Evolutionary conservation across 1,140 invertebrate species (phyloP).

Genomic region (Macrobrachium nipponense): DNA sequence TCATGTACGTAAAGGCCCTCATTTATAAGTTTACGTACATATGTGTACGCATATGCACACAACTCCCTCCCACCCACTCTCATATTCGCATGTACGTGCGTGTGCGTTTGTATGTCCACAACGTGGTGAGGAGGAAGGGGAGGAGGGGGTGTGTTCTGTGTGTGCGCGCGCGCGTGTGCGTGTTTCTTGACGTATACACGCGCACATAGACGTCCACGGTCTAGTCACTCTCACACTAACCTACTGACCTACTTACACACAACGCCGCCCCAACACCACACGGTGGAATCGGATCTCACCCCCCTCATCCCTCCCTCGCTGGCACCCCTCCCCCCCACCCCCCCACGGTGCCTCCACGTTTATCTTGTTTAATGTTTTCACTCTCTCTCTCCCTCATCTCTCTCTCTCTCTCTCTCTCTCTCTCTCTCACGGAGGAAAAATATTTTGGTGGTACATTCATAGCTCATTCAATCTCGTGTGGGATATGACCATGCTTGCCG

Average conservation of each 20-base stretch:
- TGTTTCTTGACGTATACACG: slow-evolving; percentile 36
- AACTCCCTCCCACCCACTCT: too few species aligned
- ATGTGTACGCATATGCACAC: not conserved
- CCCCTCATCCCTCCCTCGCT: not conserved
- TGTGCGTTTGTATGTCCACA: slow-evolving; percentile 43
- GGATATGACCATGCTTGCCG: not conserved
- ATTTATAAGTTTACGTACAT: not conserved
- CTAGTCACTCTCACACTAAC: slow-evolving; percentile 55
- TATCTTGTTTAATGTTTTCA: too few species aligned
- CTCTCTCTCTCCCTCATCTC: too few species aligned
- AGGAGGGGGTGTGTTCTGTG: not conserved
- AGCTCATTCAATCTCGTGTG: too few species aligned
- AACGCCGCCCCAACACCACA: slow-evolving; percentile 36
- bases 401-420: too few species aligned
- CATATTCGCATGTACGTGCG: slow-evolving; percentile 16
- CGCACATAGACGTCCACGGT: slow-evolving; percentile 43
- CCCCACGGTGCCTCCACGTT: too few species aligned
- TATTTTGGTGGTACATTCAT: too few species aligned
- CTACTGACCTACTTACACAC: slow-evolving; percentile 51
- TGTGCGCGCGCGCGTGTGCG: slow-evolving; percentile 49
- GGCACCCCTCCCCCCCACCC: too few species aligned
- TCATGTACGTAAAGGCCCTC: not conserved
- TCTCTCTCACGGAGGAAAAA: too few species aligned
- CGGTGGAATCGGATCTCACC: slow-evolving; percentile 18
- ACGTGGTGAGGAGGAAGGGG: not conserved